Base-by-base conservation (phyloP, 2,797 vertebrate genomes). In the Mormyrus proboscirostris region DNA sequence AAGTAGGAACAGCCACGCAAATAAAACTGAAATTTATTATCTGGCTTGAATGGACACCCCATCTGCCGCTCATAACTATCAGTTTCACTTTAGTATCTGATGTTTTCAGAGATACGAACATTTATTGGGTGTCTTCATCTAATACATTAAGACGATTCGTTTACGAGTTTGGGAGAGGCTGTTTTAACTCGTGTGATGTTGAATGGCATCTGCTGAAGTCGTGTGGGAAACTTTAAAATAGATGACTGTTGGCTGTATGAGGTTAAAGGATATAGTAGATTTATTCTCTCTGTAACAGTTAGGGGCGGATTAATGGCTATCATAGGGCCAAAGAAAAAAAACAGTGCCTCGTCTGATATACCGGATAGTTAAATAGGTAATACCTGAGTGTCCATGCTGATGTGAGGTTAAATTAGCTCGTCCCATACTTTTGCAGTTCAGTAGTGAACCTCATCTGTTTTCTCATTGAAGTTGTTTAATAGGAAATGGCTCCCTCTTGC, bases 401-500 rank as follows among this genome's bases (percentile, higher is more conserved):
- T 73, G 12, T 38, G 25, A 73, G 65, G 10, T 5, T 73, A 73
- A 73, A 4, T 73, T 73, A 73, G 0, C 38, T 29, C 25, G 10
- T 73, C 12, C 3, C 76, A 50, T 14, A 29, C 25, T 84, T 50
- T 22, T 50, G 19, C 47, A 10, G 82, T 51, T n/a, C 82, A 10
- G 47, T 84, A 84, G 12, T 47, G 29, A 33, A 73, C 65, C 65
- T 14, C 5, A 12, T 82, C 44, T 47, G 5, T 22, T 50, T 50
- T 50, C 82, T 51, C 47, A n/a, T 84, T 12, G 47, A 57, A 84
- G 10, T 50, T 25, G 6, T 83, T 49, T 25, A 50, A 50, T 84
- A 25, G 47, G 53, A 16, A 87, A 33, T 89, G 38, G 33, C 88
- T 55, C 88, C 82, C 88, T 55, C 55, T 82, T 10, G 44, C 49